phyloP scores from a whole-genome alignment of 2,888 invertebrate genomes.

The Cephus spinipes region DNA sequence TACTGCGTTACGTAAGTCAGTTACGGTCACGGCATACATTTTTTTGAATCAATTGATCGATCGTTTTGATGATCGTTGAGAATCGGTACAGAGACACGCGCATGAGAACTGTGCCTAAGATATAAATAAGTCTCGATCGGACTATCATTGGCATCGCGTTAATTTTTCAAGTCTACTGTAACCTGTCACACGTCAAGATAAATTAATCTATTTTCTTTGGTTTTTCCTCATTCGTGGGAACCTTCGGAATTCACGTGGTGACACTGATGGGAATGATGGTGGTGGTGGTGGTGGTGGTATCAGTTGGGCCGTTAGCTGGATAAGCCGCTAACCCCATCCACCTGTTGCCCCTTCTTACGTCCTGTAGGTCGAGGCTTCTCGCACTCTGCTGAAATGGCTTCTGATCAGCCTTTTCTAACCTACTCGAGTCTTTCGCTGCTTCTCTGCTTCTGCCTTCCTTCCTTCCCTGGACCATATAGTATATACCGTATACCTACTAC shows the following conservation, averaged over 20 bases:
- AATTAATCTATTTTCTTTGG: not conserved
- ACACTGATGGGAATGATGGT: not conserved
- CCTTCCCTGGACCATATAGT: conserved; percentile 10
- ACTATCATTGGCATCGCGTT: not conserved
- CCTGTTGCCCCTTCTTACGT: conserved; percentile 65
- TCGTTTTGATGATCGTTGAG: not conserved
- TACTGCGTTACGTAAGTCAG: conserved; percentile 34
- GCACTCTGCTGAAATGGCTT: conserved; percentile 7
- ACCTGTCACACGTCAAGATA: not conserved
- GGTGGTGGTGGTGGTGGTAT: conserved; percentile 48
- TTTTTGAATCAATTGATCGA: conserved; percentile 22
- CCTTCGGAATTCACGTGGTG: not conserved
- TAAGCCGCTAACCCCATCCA: conserved; percentile 66
- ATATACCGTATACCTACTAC: conserved; percentile 20
- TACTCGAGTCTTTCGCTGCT: conserved; percentile 31
- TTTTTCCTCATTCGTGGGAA: not conserved
- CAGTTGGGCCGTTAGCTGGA: conserved; percentile 64
- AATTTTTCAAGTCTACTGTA: conserved; percentile 15
- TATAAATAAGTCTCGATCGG: not conserved
- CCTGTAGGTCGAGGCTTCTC: conserved; percentile 20
- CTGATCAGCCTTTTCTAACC: conserved; percentile 34
- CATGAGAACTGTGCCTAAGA: not conserved
- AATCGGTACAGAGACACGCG: conserved; percentile 18
- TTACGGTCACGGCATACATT: conserved; percentile 16
- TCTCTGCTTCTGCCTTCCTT: not conserved